Conservation (phyloP, 2,113 vertebrate species). For the Clarias macrocephalus region DNA sequence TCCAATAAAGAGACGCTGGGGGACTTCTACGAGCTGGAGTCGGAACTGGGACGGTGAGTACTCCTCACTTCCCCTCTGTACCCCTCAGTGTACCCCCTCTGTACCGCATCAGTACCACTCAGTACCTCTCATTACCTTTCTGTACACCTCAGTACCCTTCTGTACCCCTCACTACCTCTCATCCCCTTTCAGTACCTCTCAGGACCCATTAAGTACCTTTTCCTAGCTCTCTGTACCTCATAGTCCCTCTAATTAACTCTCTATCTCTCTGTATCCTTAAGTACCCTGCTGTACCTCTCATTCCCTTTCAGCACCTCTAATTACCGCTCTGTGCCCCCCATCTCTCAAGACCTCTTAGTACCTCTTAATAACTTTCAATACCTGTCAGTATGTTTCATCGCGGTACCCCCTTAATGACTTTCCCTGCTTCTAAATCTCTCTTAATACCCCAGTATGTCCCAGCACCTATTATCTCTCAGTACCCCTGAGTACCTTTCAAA, state of each 20-base stretch:
- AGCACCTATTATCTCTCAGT: neutral
- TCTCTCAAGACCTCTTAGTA: neutral
- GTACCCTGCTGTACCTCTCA: neutral
- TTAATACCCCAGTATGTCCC: neutral
- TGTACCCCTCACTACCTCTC: neutral
- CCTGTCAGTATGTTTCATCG: neutral
- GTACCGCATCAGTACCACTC: neutral
- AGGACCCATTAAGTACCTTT: neutral
- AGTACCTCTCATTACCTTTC: neutral
- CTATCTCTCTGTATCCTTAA: neutral
- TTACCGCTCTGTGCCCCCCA: neutral
- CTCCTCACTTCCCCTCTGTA: neutral
- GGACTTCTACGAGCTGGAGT: constrained; percentile 83
- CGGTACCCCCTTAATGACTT: neutral
- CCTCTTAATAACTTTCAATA: neutral
- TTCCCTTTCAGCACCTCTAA: neutral
- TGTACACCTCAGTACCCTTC: neutral
- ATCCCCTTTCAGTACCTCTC: neutral
- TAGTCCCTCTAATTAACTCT: neutral
- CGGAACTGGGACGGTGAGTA: constrained; percentile 86
- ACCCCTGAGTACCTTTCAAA: neutral
- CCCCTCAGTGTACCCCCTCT: neutral
- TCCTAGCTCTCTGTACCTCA: neutral
- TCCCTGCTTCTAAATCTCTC: neutral
- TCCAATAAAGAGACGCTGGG: constrained; percentile 80